Evolutionary conservation across 1,140 invertebrate genomes (phyloP).

Genomic region (Platyscapa corneri): DNA sequence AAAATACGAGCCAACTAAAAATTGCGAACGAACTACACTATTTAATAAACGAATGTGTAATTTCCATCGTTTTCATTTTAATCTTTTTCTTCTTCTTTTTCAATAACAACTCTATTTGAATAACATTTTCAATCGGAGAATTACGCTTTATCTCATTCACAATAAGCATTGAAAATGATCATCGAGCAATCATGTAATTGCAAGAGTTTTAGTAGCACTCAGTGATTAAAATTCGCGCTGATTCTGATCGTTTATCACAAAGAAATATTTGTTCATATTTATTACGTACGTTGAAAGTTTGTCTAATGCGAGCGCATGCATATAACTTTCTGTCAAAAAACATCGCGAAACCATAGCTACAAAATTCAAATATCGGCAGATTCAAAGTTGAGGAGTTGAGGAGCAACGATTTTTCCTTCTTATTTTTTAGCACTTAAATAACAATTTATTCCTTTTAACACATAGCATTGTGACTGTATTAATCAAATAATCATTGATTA

Average conservation of each 20-base stretch:
- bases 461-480: too few species aligned
- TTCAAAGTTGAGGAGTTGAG: too few species aligned
- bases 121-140: slow-evolving; percentile 31
- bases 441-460: too few species aligned
- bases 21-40: background rate
- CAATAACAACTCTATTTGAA: background rate
- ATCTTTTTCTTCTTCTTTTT: background rate
- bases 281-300: too few species aligned
- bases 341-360: too few species aligned
- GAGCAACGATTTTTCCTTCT: too few species aligned
- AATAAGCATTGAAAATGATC: slow-evolving; percentile 25
- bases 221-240: slow-evolving; percentile 5
- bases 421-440: too few species aligned
- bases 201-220: slow-evolving; percentile 14
- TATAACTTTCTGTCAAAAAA: too few species aligned
- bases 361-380: too few species aligned
- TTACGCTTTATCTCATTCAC: background rate
- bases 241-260: background rate
- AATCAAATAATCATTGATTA: background rate
- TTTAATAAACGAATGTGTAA: slow-evolving; percentile 39
- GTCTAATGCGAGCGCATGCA: too few species aligned
- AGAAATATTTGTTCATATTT: background rate
- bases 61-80: background rate
- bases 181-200: slow-evolving; percentile 26
- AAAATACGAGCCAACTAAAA: background rate